A percentile compares a stretch with the other conserved stretches of the same genome.
phyloP scores from a whole-genome alignment of 2,113 vertebrate genomes.

The Pygoscelis antarcticus region DNA sequence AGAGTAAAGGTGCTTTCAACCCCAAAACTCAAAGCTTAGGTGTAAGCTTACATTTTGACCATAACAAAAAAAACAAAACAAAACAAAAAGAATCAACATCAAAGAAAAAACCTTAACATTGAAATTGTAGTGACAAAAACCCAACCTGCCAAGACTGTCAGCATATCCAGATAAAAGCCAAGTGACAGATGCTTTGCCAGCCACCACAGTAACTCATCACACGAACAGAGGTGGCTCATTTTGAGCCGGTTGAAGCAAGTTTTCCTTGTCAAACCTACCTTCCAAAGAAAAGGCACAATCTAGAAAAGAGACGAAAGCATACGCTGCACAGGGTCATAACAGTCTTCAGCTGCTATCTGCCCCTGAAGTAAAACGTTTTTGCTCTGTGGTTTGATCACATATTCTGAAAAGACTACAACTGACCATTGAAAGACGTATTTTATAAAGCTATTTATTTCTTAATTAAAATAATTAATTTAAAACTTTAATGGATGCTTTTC shows the following conservation, averaged over 20 bases:
- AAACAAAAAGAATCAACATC: not conserved
- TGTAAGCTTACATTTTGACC: not conserved
- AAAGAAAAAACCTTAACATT: not conserved
- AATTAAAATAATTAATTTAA: not conserved
- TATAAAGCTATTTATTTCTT: not conserved
- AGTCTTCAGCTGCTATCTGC: not conserved
- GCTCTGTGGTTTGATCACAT: not conserved
- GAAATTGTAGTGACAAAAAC: not conserved
- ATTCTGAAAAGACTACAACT: not conserved
- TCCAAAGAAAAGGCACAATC: not conserved
- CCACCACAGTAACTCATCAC: not conserved
- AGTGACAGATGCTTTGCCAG: rapidly evolving
- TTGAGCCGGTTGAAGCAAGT: not conserved
- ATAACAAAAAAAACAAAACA: not conserved
- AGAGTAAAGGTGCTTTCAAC: not conserved
- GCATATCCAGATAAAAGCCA: not conserved
- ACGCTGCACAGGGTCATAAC: not conserved
- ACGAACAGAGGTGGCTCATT: not conserved
- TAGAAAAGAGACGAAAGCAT: not conserved
- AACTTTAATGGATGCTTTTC: not conserved
- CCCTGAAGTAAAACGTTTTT: not conserved
- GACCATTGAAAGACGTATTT: not conserved
- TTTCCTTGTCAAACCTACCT: not conserved
- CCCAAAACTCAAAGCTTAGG: not conserved
- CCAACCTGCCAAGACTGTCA: no score